Base-by-base conservation (phyloP, 2,888 invertebrate genomes). In the Drosophila kambysellisi region DNA sequence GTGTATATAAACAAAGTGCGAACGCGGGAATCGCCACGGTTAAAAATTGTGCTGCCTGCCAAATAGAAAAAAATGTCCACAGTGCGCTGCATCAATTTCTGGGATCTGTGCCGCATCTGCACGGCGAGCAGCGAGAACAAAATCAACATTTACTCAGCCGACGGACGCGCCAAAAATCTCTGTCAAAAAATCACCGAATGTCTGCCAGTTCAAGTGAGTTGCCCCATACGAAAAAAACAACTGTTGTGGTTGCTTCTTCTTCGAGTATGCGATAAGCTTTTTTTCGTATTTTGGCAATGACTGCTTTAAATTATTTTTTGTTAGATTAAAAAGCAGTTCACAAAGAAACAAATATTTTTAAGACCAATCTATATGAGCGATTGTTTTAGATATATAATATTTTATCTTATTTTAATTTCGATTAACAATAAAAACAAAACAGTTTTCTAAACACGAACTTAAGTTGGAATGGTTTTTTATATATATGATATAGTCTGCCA, bases 51-150 rank as follows among this genome's bases (percentile, higher is more conserved):
- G 15, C 7, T 8, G 50, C 17, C 11, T 25, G 25, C n/a, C 15
- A 15, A 25, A 15, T 7, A 29, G 8, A 17, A 6, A 20, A 75
- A 60, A 25, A 95, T 95, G 95, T 94, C 95, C 79, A 95, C 95
- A 88, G 95, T 96, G 92, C 95, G 95, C 84, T 95, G 95, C 87
- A 96, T 96, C 46, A 95, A 95, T 92, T 96, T 95, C 92, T 95
- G 95, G 91, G 96, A 96, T 93, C 93, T 96, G 83, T 96, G 96
- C 91, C 94, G 96, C 82, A 93, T 96, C 75, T 96, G 96, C 91
- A 95, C 95, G 29, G 95, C 95, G 77, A 95, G 95, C 87, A 95
- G 89, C 20, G 91, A 95, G 69, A 94, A 94, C 79, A 95, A 95
- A 92, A 94, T 95, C 78, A 95, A 96, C 91, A 95, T 96, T 82